Evolutionary conservation across 2,113 vertebrate genomes (phyloP), one percentile per base, ranked within the genome.

Genomic region (Periophthalmus modestus): DNA sequence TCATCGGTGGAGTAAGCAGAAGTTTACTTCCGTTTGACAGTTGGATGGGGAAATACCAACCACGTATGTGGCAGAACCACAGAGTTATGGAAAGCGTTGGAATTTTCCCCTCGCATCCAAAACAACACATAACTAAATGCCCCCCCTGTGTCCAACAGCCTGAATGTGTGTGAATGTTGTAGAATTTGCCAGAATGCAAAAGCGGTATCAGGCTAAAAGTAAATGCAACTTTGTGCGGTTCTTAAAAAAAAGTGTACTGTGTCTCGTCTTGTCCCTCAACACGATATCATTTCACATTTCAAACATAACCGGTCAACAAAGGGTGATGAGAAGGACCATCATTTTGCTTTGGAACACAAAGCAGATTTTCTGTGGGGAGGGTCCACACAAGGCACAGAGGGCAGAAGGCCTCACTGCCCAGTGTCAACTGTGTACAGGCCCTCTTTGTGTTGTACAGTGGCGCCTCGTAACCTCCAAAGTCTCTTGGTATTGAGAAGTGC

Each of bases 341-440:
- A 2, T 39, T 39, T 19, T 52, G 19, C 50, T 52, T 19, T 52
- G 5, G 15, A 6, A 52, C 15, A 52, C 16, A 52, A 52, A 23
- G 55, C n/a, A 12, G 7, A 13, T 24, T 59, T 23, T 58, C 57
- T 58, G 24, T 67, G n/a, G 34, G 59, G 59, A 62, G 55, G 18
- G 78, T 90, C n/a, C 80, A 66, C 90, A 90, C 82, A 18, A 3
- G 23, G 74, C 82, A 89, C 73, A 89, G 77, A 72, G 87, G 66
- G 21, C 87, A 89, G 67, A 34, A 63, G 16, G 67, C 69, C 78
- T 63, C 57, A 69, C 70, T 79, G 80, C n/a, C 61, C 55, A 66
- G 57, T 14, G 69, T 50, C 43, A 24, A 72, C 34, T 55, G 16
- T 58, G 66, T 78, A 63, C n/a, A n/a, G n/a, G 61, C 48, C 16